Base-by-base conservation (phyloP, 1,140 invertebrate genomes). In the Bombus pascuorum region DNA sequence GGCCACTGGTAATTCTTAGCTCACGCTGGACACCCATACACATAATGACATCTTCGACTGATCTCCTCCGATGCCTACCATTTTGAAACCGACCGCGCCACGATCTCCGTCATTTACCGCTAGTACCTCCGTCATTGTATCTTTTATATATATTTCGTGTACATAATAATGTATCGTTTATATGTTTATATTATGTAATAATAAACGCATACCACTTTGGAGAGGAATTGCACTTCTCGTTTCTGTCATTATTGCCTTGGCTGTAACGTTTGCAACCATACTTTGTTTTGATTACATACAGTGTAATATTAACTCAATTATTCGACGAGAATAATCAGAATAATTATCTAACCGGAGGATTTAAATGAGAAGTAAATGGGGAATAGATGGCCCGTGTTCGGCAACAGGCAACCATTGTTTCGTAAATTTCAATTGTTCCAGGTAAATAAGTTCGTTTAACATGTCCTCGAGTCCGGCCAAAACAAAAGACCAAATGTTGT, bases 91-190 rank as follows among this genome's bases (percentile, higher is more conserved):
- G 82, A 93, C 80, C 86, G 66, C 89, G 82, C 88, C 88, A 93
- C 91, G 92, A 94, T 93, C 91, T 94, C 93, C 88, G 82, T 90
- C 84, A 92, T 91, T 90, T 76, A 93, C 92, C 91, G 92, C 91
- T 93, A 93, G 92, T 94, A 94, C 93, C 86, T 85, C 74, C 57
- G 37, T 68, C 39, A 76, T 66, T 68, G 42, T 44, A 77, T 78
- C 59, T 78, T 78, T 76, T 76, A 42, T 65, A 65, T 78, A 28
- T 62, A 78, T 32, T 65, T 59, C 32, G 39, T 78, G 75, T 78
- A 78, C 59, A 77, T 77, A 77, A 77, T 37, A 62, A 77, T 44
- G 62, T 80, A 82, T 87, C 81, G 84, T 44, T 90, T 87, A 83
- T 80, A 81, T 87, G 12, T 85, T 80, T 83, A 85, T 80, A 77